Percentiles rank a stretch among this genome's conserved stretches.
Evolutionary conservation across 2,888 invertebrate genomes (phyloP).

Genomic region (Hydrotaea diabolus): DNA sequence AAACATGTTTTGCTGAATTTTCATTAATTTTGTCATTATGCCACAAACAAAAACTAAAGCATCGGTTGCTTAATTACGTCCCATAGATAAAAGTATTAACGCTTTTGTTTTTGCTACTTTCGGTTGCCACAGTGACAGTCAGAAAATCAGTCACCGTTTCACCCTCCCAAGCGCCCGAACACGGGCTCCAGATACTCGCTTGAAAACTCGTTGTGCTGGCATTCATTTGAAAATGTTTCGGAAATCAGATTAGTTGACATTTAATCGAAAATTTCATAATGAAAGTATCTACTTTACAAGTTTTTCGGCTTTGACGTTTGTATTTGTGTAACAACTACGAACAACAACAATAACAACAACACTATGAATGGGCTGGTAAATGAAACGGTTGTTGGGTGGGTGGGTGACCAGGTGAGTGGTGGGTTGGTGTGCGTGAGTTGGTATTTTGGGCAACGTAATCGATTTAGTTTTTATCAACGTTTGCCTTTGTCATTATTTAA

Average conservation of each 20-base stretch:
- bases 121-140: slow-evolving; percentile 23
- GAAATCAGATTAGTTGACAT: slow-evolving; percentile 60
- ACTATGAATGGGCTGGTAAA: background rate
- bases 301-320: slow-evolving; percentile 1
- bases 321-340: slow-evolving; percentile 16
- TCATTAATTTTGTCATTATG: slow-evolving; percentile 46
- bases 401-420: background rate
- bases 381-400: background rate
- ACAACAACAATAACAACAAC: background rate
- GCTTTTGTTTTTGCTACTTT: background rate
- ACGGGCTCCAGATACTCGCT: background rate
- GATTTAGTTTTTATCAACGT: slow-evolving; percentile 56
- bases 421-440: slow-evolving; percentile 1
- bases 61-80: slow-evolving; percentile 50
- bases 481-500: slow-evolving; percentile 63
- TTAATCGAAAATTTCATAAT: slow-evolving; percentile 53
- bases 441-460: slow-evolving; percentile 51
- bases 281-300: slow-evolving; percentile 34
- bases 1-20: slow-evolving; percentile 19
- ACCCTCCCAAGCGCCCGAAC: background rate
- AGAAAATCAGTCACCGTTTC: slow-evolving; percentile 2
- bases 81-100: slow-evolving; percentile 9
- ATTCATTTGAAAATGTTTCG: slow-evolving; percentile 17
- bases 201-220: background rate
- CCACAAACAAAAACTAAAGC: background rate